phyloP scores from a whole-genome alignment of 2,797 vertebrate genomes.

The Semotilus atromaculatus region DNA sequence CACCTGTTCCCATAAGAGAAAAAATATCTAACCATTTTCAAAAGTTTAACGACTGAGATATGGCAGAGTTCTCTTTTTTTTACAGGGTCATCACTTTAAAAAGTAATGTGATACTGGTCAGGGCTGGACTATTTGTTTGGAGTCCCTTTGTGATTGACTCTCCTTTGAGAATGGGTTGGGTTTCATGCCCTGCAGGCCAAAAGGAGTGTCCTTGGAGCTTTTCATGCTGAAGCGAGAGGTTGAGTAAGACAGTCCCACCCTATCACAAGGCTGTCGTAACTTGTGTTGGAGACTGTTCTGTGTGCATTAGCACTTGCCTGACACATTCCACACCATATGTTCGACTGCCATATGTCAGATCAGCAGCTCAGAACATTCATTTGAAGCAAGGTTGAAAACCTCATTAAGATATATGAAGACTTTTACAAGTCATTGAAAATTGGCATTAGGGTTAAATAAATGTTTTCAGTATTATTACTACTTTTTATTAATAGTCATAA shows the following conservation, averaged over 20 bases:
- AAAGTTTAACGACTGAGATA: background rate
- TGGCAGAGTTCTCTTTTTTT: background rate
- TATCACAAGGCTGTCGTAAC: slow-evolving; percentile 25
- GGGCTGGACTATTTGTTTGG: slow-evolving; percentile 25
- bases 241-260: slow-evolving; percentile 25
- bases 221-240: slow-evolving; percentile 15
- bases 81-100: slow-evolving; percentile 14
- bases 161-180: slow-evolving; percentile 49
- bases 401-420: background rate
- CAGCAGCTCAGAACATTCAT: slow-evolving; percentile 2
- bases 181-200: slow-evolving; percentile 35
- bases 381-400: background rate
- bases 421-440: background rate
- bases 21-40: background rate
- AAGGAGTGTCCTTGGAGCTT: slow-evolving; percentile 37
- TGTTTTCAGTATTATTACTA: no score
- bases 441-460: background rate
- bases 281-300: background rate
- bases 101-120: slow-evolving; percentile 30
- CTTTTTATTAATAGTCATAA: no score
- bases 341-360: background rate
- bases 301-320: background rate
- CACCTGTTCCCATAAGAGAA: background rate
- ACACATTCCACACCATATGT: slow-evolving; percentile 27
- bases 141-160: slow-evolving; percentile 34